Evolutionary conservation across 2,113 vertebrate species (phyloP), one percentile per base, ranked within the genome.

Genomic region (Colaptes auratus): DNA sequence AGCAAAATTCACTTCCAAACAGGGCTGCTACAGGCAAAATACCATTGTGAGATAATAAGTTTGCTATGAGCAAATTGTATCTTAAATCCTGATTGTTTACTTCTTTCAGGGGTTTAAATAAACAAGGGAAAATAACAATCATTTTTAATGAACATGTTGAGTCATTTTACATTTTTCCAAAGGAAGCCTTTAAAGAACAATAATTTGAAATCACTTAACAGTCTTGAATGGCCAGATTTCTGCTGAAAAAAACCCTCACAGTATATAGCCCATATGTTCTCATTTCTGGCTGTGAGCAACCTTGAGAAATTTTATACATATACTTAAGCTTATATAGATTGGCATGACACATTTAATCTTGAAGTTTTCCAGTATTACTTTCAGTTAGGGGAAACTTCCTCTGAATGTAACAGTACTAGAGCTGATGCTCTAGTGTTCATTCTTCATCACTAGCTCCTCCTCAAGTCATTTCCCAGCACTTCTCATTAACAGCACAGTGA

Each of bases 391-490:
- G 10, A 74, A 92, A 36, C 17, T n/a, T 61, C 25, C 13, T 76
- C 35, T 59, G 65, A 81, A 48, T 52, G 3, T 53, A 81, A 33
- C 12, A 39, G n/a, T 63, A 36, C 15, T 23, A 60, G 17, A 77
- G 19, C 20, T n/a, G n/a, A n/a, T n/a, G n/a, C n/a, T n/a, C n/a
- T n/a, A 53, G 7, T 0, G 1, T 24, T 30, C 18, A 24, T 27
- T 78, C 50, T 92, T 61, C n/a, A 48, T n/a, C 28, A 14, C 35
- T 25, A 20, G 7, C 30, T 53, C 24, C 50, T 82, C n/a, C 53
- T 52, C 80, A 58, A 66, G 72, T 24, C 2, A 0, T 50, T 79
- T 70, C 33, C 75, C 66, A 39, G 44, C n/a, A 80, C 63, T 36
- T 74, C 25, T 6, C 21, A 53, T 10, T 25, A 82, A 76, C 15